phyloP scores from a whole-genome alignment of 92 coral and sea anemone species.

The Metridium senile region DNA sequence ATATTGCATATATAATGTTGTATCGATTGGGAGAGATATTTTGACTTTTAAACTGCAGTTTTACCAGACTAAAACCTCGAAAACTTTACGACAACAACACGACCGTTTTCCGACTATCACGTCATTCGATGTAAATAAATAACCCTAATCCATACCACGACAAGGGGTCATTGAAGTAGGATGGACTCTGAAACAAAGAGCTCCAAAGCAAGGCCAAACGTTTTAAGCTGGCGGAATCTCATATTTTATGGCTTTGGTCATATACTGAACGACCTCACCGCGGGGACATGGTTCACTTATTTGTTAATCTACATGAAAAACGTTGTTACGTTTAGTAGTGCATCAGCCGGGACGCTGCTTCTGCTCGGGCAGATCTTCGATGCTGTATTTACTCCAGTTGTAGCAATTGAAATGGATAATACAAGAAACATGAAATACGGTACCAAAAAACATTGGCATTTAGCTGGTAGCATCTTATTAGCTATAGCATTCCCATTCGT shows the following conservation, averaged over 20 bases:
- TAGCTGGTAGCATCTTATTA: slow-evolving; percentile 21
- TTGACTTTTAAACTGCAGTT: too few species aligned
- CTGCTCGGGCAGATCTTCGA: slow-evolving; percentile 39
- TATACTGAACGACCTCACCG: slow-evolving; percentile 33
- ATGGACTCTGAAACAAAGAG: background rate
- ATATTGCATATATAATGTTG: background rate
- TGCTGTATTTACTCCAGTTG: slow-evolving; percentile 33
- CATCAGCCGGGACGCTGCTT: slow-evolving; percentile 35
- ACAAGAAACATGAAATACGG: slow-evolving; percentile 31
- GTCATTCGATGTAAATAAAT: background rate
- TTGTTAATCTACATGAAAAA: slow-evolving; percentile 30
- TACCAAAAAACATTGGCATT: slow-evolving; percentile 36
- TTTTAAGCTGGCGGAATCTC: slow-evolving; percentile 23
- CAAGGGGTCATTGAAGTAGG: too few species aligned
- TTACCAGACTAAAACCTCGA: too few species aligned
- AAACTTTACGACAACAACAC: background rate
- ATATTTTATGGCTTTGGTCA: slow-evolving; percentile 40
- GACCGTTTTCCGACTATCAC: background rate
- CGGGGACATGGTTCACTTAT: slow-evolving; percentile 40
- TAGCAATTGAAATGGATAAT: slow-evolving; percentile 40
- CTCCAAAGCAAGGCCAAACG: background rate
- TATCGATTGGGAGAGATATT: background rate
- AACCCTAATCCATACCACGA: too few species aligned
- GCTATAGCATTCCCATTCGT: slow-evolving; percentile 37
- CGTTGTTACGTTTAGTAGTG: slow-evolving; percentile 18